Evolutionary conservation across 2,113 vertebrate species (phyloP), one percentile per base, ranked within the genome.

Genomic region (Kryptolebias marmoratus): DNA sequence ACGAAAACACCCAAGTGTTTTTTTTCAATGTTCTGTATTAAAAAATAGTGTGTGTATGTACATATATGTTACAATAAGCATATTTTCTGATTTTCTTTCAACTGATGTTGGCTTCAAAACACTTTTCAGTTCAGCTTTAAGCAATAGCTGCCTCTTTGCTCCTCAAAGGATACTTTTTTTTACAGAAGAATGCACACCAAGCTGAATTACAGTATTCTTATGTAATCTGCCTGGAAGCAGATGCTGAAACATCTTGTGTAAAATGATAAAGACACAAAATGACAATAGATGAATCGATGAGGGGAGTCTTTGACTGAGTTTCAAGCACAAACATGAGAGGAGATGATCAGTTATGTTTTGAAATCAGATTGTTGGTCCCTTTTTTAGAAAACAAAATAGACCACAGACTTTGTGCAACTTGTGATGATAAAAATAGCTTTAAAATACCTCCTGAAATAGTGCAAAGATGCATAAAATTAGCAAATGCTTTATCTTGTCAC

Each of bases 321-420:
- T 68, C n/a, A 42, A 68, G 28, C 63, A 36, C 32, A 44, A 60
- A 62, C 49, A 62, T 10, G 60, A 61, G 42, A 55, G 39, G 28
- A 36, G 4, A n/a, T n/a, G 11, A 61, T 61, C 45, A 10, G 59
- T 58, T 32, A 36, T 6, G 22, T 6, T 15, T 14, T 42, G 18
- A 47, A n/a, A 71, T 55, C 61, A 10, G 66, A 62, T 28, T 32
- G 15, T 3, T 67, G 66, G 75, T 69, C 64, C 65, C 61, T 68
- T 56, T 56, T 56, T 63, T 58, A 59, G 67, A 28, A 63, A 67
- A 64, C 11, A 11, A 36, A 58, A 22, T 4, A 27, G 30, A 31
- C 15, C 10, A 9, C 22, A 44, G 47, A 16, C 22, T 39, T 28
- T 42, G 2, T 11, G 49, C 53, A 18, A 55, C 50, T 27, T 16